These are phyloP conservation scores for Tenthredo notha DNA, from an alignment of 2,888 invertebrate genomes.

Conservation along the genomic window DNA sequence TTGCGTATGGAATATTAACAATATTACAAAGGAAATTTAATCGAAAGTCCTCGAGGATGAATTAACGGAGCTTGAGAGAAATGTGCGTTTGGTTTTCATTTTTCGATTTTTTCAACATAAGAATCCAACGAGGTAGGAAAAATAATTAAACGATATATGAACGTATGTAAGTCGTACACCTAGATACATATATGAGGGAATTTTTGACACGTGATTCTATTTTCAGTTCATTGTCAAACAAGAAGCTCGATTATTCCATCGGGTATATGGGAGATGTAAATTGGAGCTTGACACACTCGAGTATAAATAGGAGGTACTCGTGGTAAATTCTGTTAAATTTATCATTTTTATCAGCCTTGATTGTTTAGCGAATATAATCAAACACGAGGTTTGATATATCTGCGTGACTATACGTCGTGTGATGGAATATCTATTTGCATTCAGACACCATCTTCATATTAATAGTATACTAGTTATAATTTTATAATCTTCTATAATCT, in stretches of 20 bases:
- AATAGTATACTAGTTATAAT: background rate
- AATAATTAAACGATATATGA: too few species aligned
- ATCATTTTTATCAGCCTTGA: slow-evolving; percentile 22
- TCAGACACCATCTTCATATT: background rate
- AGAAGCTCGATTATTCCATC: background rate
- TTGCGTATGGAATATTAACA: background rate
- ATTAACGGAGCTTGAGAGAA: background rate
- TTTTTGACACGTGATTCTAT: too few species aligned
- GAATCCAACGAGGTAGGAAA: too few species aligned
- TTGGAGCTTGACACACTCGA: too few species aligned
- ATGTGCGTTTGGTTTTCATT: too few species aligned
- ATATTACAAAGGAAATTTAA: background rate
- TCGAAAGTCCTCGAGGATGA: background rate
- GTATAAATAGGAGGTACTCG: background rate
- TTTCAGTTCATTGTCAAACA: background rate
- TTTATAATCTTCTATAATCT: background rate
- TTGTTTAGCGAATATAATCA: slow-evolving; percentile 11
- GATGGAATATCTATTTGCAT: background rate
- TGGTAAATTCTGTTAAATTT: background rate
- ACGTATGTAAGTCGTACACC: too few species aligned
- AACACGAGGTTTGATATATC: background rate
- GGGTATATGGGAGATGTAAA: background rate
- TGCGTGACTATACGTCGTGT: background rate
- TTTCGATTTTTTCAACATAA: too few species aligned
- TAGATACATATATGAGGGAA: too few species aligned